phyloP scores from a whole-genome alignment of 2,797 vertebrate genomes.

The Ctenosaura bakeri region DNA sequence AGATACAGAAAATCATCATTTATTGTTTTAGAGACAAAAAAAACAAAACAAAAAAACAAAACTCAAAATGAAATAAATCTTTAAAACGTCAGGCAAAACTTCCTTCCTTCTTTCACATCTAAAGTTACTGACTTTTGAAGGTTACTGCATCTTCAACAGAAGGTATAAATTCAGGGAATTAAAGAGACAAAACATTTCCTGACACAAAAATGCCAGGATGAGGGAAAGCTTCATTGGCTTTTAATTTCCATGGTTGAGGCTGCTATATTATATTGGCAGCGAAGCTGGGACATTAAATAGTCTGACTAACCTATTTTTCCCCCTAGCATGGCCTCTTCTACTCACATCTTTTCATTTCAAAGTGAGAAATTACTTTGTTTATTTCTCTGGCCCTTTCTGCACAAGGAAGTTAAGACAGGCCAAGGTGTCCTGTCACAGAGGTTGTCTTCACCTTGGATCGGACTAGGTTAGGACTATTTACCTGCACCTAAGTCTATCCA shows the following conservation, averaged over 20 bases:
- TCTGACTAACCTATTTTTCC: neutral
- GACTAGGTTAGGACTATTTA: too few relatives aligned
- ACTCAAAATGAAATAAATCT: too few relatives aligned
- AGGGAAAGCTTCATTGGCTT: neutral
- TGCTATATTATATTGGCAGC: neutral
- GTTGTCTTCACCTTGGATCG: too few relatives aligned
- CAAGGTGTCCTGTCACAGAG: too few relatives aligned
- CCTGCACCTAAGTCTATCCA: too few relatives aligned
- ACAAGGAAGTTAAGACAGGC: too few relatives aligned
- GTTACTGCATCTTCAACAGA: neutral
- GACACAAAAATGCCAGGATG: neutral
- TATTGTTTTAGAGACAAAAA: neutral
- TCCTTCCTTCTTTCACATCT: neutral
- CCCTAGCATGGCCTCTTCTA: neutral
- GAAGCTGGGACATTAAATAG: neutral
- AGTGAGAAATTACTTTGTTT: neutral
- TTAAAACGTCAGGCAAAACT: neutral
- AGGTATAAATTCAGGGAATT: neutral
- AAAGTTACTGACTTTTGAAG: neutral
- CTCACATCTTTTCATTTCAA: neutral
- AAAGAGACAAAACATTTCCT: neutral
- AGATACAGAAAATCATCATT: neutral
- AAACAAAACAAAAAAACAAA: too few relatives aligned
- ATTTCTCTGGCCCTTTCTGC: too few relatives aligned
- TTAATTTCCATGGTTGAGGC: neutral